Base-by-base conservation (phyloP, 1,140 invertebrate genomes). In the Aricia agestis region DNA sequence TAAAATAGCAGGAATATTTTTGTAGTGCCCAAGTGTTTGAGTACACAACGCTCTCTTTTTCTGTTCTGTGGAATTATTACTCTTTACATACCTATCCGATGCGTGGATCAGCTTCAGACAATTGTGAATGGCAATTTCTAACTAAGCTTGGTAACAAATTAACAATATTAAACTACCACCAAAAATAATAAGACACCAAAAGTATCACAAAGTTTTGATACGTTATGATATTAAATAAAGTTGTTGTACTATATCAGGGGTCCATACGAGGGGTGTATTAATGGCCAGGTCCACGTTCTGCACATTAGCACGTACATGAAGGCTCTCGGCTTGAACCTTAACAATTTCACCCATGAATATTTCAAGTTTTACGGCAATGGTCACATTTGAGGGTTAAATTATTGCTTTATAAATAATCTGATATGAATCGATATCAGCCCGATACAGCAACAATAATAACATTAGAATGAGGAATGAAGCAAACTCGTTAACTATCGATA, bases 241-340 rank as follows among this genome's bases (percentile, higher is more conserved):
- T 89, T 90, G 86, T 89, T 87, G 88, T 87, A 87, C 86, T 86
- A 83, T 87, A 86, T 87, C 83, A 82, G 80, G 84, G 84, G 82
- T 74, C 74, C 74, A 73, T 68, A 61, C 42, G 74, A 78, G 78
- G 88, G 89, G 89, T 89, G 87, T 84, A 91, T 91, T 90, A 91
- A 91, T 91, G 87, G 87, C 80, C 76, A 79, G 66, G 71, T 75
- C 74, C 73, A 82, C 77, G 76, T 71, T 76, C 79, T 71, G 68
- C 79, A 76, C 81, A 87, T 86, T 83, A 80, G 82, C 68, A 69
- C 57, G 68, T 69, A 69, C 68, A 41, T 63, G 18, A 25, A 63
- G 18, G 59, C 59, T 63, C 18, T 19, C 18, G 17, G 17, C 18
- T 63, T 19, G 59, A 63, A 63, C 59, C 59, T 63, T 63, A 63